A percentile compares a stretch with the other conserved stretches of the same genome.
These are phyloP conservation scores for Pristiophorus japonicus DNA, from an alignment of 2,113 vertebrate genomes.

Conservation along the genomic window DNA sequence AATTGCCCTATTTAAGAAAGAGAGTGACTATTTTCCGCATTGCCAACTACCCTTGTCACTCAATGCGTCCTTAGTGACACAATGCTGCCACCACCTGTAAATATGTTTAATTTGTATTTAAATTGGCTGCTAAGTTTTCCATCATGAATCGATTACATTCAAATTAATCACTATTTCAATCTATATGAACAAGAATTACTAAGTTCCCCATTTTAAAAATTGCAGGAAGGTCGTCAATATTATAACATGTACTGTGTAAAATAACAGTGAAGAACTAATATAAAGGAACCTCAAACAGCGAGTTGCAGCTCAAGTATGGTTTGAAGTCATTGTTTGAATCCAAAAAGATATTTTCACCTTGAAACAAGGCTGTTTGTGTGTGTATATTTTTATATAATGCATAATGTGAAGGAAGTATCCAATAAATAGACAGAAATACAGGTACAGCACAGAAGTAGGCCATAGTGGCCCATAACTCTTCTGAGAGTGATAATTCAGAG, in stretches of 20 bases:
- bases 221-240: neutral
- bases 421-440: neutral
- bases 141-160: neutral
- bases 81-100: neutral
- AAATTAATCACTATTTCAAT: neutral
- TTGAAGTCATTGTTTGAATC: neutral
- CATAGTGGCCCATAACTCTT: neutral
- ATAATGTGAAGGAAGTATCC: neutral
- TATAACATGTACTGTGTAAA: too few relatives aligned
- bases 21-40: too few relatives aligned
- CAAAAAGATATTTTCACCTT: neutral
- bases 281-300: neutral
- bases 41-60: too few relatives aligned
- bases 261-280: neutral
- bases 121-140: neutral
- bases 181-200: neutral
- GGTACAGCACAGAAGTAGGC: neutral
- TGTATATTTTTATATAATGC: neutral
- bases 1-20: neutral
- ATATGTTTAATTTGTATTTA: neutral
- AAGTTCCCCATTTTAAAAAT: neutral
- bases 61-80: neutral
- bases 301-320: neutral
- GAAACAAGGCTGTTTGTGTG: neutral
- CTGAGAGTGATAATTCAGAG: neutral